A percentile compares a stretch with the other conserved stretches of the same genome.
These are phyloP conservation scores for Brachyistius frenatus DNA, from an alignment of 2,113 vertebrate genomes.

Conservation along the genomic window DNA sequence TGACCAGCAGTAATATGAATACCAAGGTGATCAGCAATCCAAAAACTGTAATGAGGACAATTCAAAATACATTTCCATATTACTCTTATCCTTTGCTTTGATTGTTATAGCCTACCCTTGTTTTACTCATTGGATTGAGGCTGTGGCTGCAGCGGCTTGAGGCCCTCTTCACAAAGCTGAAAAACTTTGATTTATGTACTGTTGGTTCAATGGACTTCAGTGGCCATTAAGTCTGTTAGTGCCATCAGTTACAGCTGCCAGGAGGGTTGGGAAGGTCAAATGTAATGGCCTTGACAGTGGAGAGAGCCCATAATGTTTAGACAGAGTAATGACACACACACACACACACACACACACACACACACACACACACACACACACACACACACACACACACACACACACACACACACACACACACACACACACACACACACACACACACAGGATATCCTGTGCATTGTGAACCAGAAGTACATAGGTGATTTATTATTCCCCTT, in stretches of 20 bases:
- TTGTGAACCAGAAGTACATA: not conserved
- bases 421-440: slow-evolving; percentile 25
- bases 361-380: slow-evolving; percentile 28
- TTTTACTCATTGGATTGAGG: not conserved
- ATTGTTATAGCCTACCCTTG: not conserved
- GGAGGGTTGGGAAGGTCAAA: slow-evolving; percentile 42
- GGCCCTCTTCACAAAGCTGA: slow-evolving; percentile 25
- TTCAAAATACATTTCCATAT: not conserved
- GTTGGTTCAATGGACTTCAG: slow-evolving; percentile 52
- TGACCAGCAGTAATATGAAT: too few species aligned
- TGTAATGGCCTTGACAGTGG: slow-evolving; percentile 45
- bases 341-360: slow-evolving; percentile 30
- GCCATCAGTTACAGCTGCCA: slow-evolving; percentile 59
- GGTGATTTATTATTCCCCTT: slow-evolving; percentile 26
- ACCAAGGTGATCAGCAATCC: not conserved
- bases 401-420: slow-evolving; percentile 27
- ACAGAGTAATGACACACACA: slow-evolving; percentile 30
- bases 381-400: slow-evolving; percentile 29
- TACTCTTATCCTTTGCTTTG: not conserved
- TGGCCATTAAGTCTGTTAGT: slow-evolving; percentile 50
- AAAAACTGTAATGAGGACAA: not conserved
- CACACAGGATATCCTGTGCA: slow-evolving; percentile 12
- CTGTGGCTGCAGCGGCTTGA: not conserved
- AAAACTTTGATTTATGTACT: slow-evolving; percentile 55
- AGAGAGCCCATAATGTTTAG: slow-evolving; percentile 48